phyloP scores from a whole-genome alignment of 2,113 vertebrate species.

The Paratilapia polleni region DNA sequence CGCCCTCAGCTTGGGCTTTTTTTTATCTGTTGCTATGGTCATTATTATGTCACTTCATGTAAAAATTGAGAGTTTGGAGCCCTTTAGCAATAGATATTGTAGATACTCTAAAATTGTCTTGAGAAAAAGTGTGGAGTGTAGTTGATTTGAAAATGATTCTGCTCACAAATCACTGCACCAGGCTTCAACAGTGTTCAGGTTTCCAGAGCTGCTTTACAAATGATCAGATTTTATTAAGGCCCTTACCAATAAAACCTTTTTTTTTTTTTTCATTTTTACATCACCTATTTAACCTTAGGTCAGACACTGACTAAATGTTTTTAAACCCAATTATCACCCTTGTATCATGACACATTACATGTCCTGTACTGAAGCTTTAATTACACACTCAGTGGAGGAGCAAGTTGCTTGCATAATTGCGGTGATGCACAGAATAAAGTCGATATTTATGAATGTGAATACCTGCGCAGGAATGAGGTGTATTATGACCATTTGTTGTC shows the following conservation, averaged over 20 bases:
- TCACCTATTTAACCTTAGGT: neutral
- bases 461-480: neutral
- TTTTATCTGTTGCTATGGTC: neutral
- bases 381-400: neutral
- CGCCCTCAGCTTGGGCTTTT: neutral
- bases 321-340: neutral
- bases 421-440: constrained; percentile 12
- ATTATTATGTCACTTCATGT: neutral
- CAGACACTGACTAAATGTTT: neutral
- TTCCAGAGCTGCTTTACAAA: too few relatives aligned
- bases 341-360: neutral
- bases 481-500: constrained; percentile 2
- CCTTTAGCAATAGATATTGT: neutral
- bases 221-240: too few relatives aligned
- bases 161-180: too few relatives aligned
- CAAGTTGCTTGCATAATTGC: constrained; percentile 35
- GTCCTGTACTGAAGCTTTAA: neutral
- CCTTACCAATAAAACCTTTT: too few relatives aligned
- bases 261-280: neutral
- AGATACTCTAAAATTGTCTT: neutral
- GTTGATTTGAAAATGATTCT: too few relatives aligned
- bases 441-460: constrained; percentile 25
- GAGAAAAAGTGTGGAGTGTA: too few relatives aligned
- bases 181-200: too few relatives aligned
- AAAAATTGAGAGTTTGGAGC: neutral